These are phyloP conservation scores for Cyclophora albipunctata DNA, from an alignment of 2,888 invertebrate species.

Conservation along the genomic window DNA sequence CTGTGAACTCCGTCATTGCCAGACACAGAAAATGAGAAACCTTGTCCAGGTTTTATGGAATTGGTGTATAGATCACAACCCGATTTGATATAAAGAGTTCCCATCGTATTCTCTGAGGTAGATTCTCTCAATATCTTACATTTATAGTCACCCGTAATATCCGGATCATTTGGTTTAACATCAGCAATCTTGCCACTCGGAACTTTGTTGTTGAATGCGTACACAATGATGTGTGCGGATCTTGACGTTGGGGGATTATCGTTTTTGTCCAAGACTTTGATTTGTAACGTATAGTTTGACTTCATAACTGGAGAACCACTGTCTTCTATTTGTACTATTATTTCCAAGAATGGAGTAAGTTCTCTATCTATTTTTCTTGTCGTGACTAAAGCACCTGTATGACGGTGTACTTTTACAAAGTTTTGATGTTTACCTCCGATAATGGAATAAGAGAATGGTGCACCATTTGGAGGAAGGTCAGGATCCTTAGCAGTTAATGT, in stretches of 20 bases:
- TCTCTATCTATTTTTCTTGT: conserved; percentile 89
- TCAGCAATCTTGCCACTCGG: conserved; percentile 91
- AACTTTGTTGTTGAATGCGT: conserved; percentile 83
- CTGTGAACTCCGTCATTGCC: conserved; percentile 93
- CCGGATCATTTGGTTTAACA: conserved; percentile 93
- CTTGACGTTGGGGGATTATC: conserved; percentile 92
- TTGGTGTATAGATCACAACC: conserved; percentile 88
- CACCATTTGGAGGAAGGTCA: conserved; percentile 92
- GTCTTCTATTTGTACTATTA: conserved; percentile 90
- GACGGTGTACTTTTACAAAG: conserved; percentile 84
- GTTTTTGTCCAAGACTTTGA: conserved; percentile 90
- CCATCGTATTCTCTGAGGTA: conserved; percentile 73
- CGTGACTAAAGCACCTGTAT: conserved; percentile 87
- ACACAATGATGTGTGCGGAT: conserved; percentile 86
- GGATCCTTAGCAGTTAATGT: conserved; percentile 91
- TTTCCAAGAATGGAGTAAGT: conserved; percentile 81
- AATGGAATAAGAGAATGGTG: conserved; percentile 88
- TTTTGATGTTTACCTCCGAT: conserved; percentile 86
- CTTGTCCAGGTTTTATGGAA: conserved; percentile 81
- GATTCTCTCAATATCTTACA: conserved; percentile 86
- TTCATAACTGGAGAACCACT: conserved; percentile 89
- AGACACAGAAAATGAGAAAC: conserved; percentile 85
- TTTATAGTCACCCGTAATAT: conserved; percentile 90
- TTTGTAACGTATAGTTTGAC: conserved; percentile 84
- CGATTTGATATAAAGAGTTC: conserved; percentile 80